Evolutionary conservation across 1,140 invertebrate genomes (phyloP).

Genomic region (Spodoptera litura): DNA sequence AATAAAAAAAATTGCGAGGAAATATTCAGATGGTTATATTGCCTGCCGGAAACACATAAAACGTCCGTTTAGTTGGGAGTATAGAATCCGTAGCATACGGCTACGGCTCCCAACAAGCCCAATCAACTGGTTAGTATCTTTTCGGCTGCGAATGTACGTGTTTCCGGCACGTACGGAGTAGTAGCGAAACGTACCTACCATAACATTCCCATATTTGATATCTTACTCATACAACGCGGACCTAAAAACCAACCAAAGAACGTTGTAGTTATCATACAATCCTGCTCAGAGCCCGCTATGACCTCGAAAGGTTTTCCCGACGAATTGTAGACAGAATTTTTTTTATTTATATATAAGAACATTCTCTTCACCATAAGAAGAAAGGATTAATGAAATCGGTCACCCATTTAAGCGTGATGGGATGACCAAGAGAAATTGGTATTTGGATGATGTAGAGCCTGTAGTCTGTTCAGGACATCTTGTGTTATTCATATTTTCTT

Average conservation of each 20-base stretch:
- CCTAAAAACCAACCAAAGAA: not conserved
- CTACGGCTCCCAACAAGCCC: not conserved
- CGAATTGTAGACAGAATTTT: no score
- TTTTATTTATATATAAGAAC: no score
- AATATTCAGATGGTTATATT: constrained; percentile 26
- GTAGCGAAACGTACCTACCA: constrained; percentile 32
- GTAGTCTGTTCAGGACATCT: no score
- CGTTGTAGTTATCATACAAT: not conserved
- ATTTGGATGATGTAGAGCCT: no score
- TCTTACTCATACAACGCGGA: constrained; percentile 20
- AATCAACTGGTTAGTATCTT: constrained; percentile 45
- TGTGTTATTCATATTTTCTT: no score
- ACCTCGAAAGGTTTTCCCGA: no score
- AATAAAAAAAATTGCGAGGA: constrained; percentile 29
- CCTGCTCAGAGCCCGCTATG: not conserved
- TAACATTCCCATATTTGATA: constrained; percentile 38
- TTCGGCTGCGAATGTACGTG: constrained; percentile 47
- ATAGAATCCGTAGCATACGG: constrained; percentile 15
- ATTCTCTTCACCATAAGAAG: no score
- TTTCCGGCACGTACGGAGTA: constrained; percentile 44
- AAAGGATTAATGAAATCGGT: no score
- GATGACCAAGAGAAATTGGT: no score
- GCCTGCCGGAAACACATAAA: constrained; percentile 36
- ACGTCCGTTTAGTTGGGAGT: constrained; percentile 22
- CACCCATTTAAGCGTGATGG: no score